Evolutionary conservation across 1,140 invertebrate genomes (phyloP), one percentile per base, ranked within the genome.

Genomic region (Lucilia cuprina): DNA sequence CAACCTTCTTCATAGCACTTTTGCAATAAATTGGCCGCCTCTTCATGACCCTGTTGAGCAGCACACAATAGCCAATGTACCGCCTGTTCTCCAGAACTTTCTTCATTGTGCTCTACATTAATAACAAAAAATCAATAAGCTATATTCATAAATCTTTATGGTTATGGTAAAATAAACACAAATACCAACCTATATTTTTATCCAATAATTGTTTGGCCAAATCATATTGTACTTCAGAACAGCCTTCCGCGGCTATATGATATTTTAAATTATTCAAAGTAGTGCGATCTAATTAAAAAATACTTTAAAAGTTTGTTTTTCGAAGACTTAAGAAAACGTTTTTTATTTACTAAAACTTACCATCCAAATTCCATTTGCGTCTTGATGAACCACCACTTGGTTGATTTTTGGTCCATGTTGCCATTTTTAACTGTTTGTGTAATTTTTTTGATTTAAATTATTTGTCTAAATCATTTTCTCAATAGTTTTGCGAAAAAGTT

Each of bases 11-110:
- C 93, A 60, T 96, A 93, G 91, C 97, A 98, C 91, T 96, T 93
- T 87, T 93, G 93, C 47, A 98, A 92, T 86, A 97, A 93, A 83
- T 94, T 93, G 30, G 96, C 96, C 5, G 97, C 97, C 89, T 97
- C 96, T 85, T 95, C 93, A 89, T 97, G 96, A 3, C 97, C 97
- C 91, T 98, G 96, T 87, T 97, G 95, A 0, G 97, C 97, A 0
- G 97, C 96, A 91, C 95, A 95, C 17, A 97, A 95, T 8, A 98
- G 89, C 97, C 97, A 98, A 87, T 96, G 95, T 60, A 98, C 94
- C 0, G 96, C 97, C 84, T 93, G 93, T 85, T 93, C 91, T 86
- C 92, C 93, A 74, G 93, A 92, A 60, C 93, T 92, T 86, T 93
- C 86, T 88, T 82, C 34, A 84, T 85, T 83, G 49, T 84, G 77